Evolutionary conservation across 2,797 vertebrate species (phyloP).

Genomic region (Chelon labrosus): DNA sequence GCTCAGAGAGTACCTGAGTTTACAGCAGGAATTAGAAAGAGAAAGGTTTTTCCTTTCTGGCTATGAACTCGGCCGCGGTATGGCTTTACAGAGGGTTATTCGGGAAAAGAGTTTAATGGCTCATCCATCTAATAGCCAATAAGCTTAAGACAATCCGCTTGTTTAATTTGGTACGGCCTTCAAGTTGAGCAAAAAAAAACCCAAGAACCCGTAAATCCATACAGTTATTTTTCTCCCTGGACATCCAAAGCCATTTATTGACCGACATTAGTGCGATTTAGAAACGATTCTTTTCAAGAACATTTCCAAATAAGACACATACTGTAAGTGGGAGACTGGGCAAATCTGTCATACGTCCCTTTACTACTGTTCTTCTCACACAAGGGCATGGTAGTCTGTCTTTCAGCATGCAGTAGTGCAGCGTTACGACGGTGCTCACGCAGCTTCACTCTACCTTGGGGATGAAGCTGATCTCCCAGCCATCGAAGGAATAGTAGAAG

Average conservation of each 20-base stretch:
- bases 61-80: conserved; percentile 61
- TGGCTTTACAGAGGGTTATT: conserved; percentile 52
- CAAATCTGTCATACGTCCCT: not conserved
- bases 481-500: conserved; percentile 94
- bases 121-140: conserved; percentile 78
- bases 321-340: not conserved
- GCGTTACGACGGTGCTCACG: conserved; percentile 9
- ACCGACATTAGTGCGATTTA: conserved; percentile 19
- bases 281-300: conserved; percentile 24
- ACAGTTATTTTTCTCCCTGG: conserved; percentile 30
- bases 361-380: not conserved
- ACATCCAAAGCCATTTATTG: conserved; percentile 29
- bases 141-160: conserved; percentile 71
- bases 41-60: conserved; percentile 63
- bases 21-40: conserved; percentile 68
- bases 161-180: conserved; percentile 65
- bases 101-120: conserved; percentile 67
- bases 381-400: not conserved
- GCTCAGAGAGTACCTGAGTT: conserved; percentile 68
- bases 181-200: conserved; percentile 28
- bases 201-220: conserved; percentile 47
- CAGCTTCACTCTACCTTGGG: conserved; percentile 88
- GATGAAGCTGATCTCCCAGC: conserved; percentile 99
- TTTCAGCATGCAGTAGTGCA: not conserved
- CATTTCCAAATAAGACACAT: not conserved